Conservation (phyloP, 2,888 invertebrate genomes). For the Scaptomyza polygonia region DNA sequence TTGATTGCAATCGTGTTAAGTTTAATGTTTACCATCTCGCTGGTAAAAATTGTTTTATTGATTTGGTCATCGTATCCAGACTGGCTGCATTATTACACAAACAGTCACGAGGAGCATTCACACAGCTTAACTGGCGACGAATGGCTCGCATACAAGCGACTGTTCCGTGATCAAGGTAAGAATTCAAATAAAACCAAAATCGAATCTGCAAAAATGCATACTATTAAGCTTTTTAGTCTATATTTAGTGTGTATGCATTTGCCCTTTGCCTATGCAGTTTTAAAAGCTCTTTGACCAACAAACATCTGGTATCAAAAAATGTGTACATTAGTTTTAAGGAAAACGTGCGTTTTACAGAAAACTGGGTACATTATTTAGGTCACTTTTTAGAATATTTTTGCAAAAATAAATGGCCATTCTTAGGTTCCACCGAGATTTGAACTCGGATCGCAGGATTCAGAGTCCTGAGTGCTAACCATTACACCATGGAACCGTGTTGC, state of each 20-base stretch:
- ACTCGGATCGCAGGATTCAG: constrained; percentile 85
- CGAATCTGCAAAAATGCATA: not conserved
- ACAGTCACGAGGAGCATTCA: constrained; percentile 80
- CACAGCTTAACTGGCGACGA: constrained; percentile 86
- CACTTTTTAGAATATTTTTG: not conserved
- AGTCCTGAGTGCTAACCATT: constrained; percentile 86
- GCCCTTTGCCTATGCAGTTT: not conserved
- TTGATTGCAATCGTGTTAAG: constrained; percentile 85
- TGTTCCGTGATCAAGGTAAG: constrained; percentile 91
- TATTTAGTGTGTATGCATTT: constrained; percentile 2
- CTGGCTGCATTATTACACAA: constrained; percentile 43
- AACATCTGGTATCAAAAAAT: not conserved
- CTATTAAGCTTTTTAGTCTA: not conserved
- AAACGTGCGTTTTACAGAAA: not conserved
- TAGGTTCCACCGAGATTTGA: constrained; percentile 85
- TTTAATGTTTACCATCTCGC: constrained; percentile 85
- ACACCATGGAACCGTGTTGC: constrained; percentile 85
- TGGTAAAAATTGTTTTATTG: constrained; percentile 84
- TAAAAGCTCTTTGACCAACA: not conserved
- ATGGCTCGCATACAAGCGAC: constrained; percentile 90
- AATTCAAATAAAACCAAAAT: not conserved
- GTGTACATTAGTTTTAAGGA: not conserved
- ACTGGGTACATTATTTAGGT: not conserved
- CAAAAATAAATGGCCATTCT: constrained; percentile 10
- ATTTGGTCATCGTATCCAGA: constrained; percentile 83